These are phyloP conservation scores for Dipodomys merriami DNA, from an alignment of 2,113 vertebrate genomes.

Conservation along the genomic window DNA sequence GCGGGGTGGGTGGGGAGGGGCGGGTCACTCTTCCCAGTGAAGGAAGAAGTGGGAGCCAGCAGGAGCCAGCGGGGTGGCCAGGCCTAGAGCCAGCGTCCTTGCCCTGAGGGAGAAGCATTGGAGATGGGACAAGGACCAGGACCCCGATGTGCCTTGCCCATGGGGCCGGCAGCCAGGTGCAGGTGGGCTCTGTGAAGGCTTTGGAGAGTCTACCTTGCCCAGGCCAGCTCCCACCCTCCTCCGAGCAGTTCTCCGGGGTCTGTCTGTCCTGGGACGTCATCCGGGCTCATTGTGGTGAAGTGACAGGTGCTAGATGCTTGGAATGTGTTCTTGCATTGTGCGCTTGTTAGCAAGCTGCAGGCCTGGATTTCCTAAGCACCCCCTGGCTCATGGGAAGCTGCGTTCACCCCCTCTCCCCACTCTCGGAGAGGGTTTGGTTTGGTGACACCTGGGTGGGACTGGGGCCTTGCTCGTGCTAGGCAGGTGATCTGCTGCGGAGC, in stretches of 20 bases:
- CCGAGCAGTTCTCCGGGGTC: neutral
- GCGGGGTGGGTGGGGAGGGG: neutral
- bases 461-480: too few relatives aligned
- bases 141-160: neutral
- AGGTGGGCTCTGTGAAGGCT: neutral
- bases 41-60: neutral
- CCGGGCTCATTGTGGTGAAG: neutral
- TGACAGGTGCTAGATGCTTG: neutral
- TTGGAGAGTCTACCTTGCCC: neutral
- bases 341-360: neutral
- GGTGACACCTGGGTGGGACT: too few relatives aligned
- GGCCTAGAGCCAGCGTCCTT: neutral
- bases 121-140: neutral
- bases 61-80: neutral
- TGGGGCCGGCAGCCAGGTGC: neutral
- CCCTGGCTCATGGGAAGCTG: neutral
- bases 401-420: too few relatives aligned
- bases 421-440: neutral
- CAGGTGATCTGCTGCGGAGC: too few relatives aligned
- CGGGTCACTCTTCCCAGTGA: slow-evolving; percentile 25
- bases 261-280: neutral
- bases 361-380: neutral
- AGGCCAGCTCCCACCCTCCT: neutral
- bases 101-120: neutral
- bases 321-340: neutral